These are phyloP conservation scores for Heliothis peltigera DNA, from an alignment of 2,888 invertebrate species.

Conservation along the genomic window DNA sequence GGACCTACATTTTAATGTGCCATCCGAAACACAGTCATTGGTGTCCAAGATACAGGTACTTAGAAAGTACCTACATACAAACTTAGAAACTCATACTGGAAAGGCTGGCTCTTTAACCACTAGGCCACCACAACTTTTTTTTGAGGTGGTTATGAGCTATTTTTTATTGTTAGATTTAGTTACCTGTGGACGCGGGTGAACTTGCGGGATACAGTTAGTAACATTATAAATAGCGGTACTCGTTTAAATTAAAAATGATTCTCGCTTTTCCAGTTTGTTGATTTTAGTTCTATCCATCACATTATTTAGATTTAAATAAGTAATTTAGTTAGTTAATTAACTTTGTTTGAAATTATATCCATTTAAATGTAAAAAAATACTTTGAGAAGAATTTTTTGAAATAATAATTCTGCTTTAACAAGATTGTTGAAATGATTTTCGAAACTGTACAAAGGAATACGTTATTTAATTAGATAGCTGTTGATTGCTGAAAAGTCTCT, in stretches of 20 bases:
- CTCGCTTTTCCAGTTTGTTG: background rate
- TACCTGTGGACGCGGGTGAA: no score
- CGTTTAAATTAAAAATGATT: background rate
- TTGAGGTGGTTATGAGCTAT: no score
- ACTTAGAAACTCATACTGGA: no score
- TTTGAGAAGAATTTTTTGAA: slow-evolving; percentile 10
- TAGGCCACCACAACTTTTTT: no score
- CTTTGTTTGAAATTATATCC: slow-evolving; percentile 10
- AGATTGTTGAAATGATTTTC: slow-evolving; percentile 4
- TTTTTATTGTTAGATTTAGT: no score
- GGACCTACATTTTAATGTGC: no score
- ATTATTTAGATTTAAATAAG: slow-evolving; percentile 1
- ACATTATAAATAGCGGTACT: no score
- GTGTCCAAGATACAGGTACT: no score
- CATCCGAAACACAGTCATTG: no score
- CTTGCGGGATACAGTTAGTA: no score
- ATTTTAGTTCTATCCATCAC: background rate
- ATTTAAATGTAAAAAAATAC: slow-evolving; percentile 6
- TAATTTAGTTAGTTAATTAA: slow-evolving; percentile 22
- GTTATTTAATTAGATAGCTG: slow-evolving; percentile 1
- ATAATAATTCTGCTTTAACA: background rate
- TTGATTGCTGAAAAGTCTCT: background rate
- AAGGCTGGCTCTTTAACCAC: no score
- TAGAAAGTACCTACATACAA: no score
- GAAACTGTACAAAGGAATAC: slow-evolving; percentile 9